phyloP scores from a whole-genome alignment of 2,797 vertebrate genomes.

The Rachycentron canadum region DNA sequence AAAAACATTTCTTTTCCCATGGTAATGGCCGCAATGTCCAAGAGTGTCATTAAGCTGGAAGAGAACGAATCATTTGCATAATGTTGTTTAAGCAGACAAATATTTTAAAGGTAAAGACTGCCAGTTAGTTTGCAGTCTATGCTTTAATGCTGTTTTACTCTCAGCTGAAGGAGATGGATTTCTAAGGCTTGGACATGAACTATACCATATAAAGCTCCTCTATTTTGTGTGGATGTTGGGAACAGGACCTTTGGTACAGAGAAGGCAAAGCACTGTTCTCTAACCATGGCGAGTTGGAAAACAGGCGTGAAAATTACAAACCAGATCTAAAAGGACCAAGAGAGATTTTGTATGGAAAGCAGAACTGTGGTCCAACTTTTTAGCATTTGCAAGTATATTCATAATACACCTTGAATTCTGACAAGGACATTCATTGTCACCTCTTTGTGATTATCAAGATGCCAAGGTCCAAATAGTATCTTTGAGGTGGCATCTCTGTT shows the following conservation, averaged over 20 bases:
- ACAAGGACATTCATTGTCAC: background rate
- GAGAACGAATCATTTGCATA: constrained; percentile 1
- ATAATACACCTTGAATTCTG: background rate
- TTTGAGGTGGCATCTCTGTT: background rate
- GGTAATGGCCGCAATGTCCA: constrained; percentile 1
- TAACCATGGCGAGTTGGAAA: background rate
- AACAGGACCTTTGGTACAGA: background rate
- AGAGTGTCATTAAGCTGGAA: background rate
- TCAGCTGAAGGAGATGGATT: background rate
- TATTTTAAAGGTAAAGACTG: background rate
- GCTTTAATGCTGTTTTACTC: background rate
- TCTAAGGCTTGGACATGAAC: background rate
- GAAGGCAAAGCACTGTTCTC: background rate
- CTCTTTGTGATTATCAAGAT: background rate
- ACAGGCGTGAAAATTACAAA: background rate
- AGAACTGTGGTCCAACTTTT: background rate
- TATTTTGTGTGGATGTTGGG: background rate
- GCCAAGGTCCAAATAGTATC: background rate
- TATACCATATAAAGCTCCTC: background rate
- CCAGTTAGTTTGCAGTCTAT: background rate
- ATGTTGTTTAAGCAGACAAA: constrained; percentile 6
- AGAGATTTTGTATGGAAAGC: background rate
- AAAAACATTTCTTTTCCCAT: background rate
- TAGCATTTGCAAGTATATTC: background rate
- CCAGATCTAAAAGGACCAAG: background rate